phyloP scores from a whole-genome alignment of 1,140 invertebrate genomes.

The Metopolophium dirhodum region DNA sequence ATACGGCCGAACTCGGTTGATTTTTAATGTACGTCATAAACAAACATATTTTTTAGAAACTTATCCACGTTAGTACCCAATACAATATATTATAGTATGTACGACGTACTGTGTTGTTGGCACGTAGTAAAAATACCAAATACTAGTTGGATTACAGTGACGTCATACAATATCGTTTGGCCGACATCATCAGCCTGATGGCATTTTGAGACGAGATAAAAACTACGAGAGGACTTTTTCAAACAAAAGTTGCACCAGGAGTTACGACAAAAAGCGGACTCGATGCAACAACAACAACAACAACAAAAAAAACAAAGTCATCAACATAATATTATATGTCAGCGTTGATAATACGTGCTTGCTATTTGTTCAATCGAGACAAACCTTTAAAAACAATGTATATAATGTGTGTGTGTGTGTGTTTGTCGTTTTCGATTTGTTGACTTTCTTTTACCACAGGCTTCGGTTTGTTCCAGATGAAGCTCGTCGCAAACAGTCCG shows the following conservation, averaged over 20 bases:
- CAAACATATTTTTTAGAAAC: background rate
- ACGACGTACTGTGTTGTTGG: background rate
- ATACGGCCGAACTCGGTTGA: background rate
- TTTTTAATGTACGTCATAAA: background rate
- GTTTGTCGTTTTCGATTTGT: background rate
- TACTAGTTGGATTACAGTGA: background rate
- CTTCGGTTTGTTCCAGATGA: background rate
- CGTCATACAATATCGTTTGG: background rate
- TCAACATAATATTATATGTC: background rate
- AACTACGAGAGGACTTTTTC: background rate
- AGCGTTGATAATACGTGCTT: background rate
- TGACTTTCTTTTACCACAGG: background rate
- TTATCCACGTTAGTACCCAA: too few relatives aligned
- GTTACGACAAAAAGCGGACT: background rate
- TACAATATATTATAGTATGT: background rate
- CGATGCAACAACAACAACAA: too few relatives aligned
- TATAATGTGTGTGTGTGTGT: background rate
- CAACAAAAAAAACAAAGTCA: background rate
- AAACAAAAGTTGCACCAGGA: background rate
- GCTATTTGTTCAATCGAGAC: background rate
- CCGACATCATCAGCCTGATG: background rate
- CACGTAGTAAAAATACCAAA: background rate
- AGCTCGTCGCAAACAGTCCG: background rate
- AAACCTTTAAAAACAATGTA: background rate
- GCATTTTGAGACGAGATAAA: background rate